These are phyloP conservation scores for Nematostella vectensis DNA, from an alignment of 92 coral and sea anemone genomes.

Conservation along the genomic window DNA sequence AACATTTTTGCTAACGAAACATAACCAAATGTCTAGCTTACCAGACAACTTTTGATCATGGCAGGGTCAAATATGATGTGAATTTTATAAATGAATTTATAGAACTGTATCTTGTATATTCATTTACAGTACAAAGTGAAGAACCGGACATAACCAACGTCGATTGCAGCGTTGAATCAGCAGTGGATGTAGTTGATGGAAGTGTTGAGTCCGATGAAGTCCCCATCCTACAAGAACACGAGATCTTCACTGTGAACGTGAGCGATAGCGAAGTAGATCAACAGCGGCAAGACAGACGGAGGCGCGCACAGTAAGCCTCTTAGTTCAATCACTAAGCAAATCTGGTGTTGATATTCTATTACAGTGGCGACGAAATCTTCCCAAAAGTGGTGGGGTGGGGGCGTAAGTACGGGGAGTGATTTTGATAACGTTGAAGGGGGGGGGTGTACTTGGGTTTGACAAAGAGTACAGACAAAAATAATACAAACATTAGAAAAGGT, in stretches of 20 bases:
- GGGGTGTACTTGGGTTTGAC: neutral
- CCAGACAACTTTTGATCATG: no score
- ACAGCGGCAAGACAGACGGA: neutral
- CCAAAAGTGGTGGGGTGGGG: no score
- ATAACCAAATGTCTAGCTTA: no score
- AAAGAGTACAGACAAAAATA: no score
- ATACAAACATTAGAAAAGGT: no score
- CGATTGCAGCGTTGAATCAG: no score
- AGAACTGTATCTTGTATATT: neutral
- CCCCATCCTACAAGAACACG: neutral
- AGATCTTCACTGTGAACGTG: neutral
- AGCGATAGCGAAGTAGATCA: slow-evolving; percentile 32
- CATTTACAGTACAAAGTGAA: slow-evolving; percentile 2
- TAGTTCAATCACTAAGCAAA: neutral
- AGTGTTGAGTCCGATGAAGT: neutral
- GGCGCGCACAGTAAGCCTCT: neutral
- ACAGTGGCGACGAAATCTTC: no score
- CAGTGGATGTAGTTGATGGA: no score
- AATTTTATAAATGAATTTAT: no score
- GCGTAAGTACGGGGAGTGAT: neutral
- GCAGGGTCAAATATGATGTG: no score
- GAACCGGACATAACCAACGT: neutral
- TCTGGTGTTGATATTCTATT: no score
- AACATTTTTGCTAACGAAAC: no score
- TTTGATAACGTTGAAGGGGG: neutral